phyloP scores from a whole-genome alignment of 2,113 vertebrate genomes.

The Rhinoderma darwinii region DNA sequence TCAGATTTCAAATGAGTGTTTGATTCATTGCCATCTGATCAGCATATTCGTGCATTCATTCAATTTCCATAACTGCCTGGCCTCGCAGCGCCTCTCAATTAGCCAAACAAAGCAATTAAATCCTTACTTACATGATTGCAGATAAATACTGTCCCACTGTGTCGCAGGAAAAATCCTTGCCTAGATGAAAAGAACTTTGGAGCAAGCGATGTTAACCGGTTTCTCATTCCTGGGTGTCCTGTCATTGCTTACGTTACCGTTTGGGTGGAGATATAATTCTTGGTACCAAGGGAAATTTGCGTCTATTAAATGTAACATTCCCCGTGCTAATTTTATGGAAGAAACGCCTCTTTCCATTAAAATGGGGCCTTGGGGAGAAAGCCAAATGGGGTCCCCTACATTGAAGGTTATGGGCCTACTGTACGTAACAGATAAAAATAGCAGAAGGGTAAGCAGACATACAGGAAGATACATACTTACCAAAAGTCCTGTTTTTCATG shows the following conservation, averaged over 20 bases:
- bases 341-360: too few relatives aligned
- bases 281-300: background rate
- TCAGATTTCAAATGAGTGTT: conserved; percentile 40
- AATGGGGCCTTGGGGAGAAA: too few relatives aligned
- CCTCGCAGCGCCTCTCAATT: conserved; percentile 47
- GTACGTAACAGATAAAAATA: too few relatives aligned
- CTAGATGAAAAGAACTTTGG: background rate
- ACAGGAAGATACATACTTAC: too few relatives aligned
- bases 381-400: too few relatives aligned
- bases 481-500: too few relatives aligned
- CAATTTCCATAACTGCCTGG: conserved; percentile 39
- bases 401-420: too few relatives aligned
- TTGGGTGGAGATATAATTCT: background rate
- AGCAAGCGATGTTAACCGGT: background rate
- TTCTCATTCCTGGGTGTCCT: too few relatives aligned
- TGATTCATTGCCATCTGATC: conserved; percentile 57
- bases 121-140: conserved; percentile 42
- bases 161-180: conserved; percentile 4
- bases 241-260: background rate
- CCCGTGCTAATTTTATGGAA: background rate
- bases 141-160: conserved; percentile 24
- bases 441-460: too few relatives aligned
- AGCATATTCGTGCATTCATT: conserved; percentile 56
- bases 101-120: conserved; percentile 55
- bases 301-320: background rate